These are phyloP conservation scores for Halcyon malimbica DNA, from an alignment of 2,113 vertebrate genomes.

Conservation along the genomic window DNA sequence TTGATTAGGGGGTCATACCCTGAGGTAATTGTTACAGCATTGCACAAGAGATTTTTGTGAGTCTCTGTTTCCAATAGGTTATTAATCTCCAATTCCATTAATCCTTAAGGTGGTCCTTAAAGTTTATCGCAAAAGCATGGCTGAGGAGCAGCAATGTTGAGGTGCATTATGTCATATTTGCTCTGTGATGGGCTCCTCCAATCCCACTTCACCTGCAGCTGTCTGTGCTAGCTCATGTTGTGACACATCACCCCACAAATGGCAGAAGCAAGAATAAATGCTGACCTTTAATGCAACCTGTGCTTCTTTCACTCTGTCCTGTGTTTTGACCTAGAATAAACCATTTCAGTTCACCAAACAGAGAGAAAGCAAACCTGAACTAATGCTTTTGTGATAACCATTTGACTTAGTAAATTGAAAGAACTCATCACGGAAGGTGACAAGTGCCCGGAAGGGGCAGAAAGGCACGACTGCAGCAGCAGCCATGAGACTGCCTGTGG, in stretches of 20 bases:
- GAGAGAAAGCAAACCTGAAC: background rate
- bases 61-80: background rate
- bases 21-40: background rate
- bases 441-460: background rate
- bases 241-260: background rate
- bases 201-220: background rate
- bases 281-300: background rate
- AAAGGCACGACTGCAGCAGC: background rate
- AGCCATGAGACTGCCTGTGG: background rate
- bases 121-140: background rate
- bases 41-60: background rate
- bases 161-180: background rate
- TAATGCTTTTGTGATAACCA: background rate
- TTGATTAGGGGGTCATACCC: background rate
- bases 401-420: background rate
- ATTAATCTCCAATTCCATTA: background rate
- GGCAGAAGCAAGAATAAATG: background rate
- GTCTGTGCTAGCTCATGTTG: background rate
- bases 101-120: background rate
- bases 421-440: background rate
- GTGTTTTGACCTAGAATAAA: background rate
- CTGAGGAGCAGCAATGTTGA: background rate
- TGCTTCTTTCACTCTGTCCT: background rate
- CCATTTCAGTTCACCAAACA: background rate
- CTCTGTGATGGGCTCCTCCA: background rate